Evolutionary conservation across 2,113 vertebrate genomes (phyloP), one percentile per base, ranked within the genome.

Genomic region (Oophaga pumilio): DNA sequence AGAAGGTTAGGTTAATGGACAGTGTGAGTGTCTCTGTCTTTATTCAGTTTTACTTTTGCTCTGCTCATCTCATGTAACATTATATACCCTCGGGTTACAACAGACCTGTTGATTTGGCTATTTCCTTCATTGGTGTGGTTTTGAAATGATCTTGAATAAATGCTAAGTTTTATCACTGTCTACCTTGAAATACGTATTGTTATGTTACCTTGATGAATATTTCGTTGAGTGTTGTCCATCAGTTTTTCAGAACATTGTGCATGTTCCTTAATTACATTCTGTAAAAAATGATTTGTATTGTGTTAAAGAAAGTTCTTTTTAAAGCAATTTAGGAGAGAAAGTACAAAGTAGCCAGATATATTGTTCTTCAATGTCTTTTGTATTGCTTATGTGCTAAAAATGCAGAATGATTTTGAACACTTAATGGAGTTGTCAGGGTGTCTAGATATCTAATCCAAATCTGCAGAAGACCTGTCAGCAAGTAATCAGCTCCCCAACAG

Each of bases 201-300:
- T 9, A 20, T 18, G 5, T 82, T 87, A 87, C 86, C 86, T 87
- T 81, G 62, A 60, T 87, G 28, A 49, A 14, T 24, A 49, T 33
- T 62, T 8, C 7, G 14, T 15, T 62, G 28, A 52, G 26, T 12
- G 57, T 64, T 50, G 24, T 68, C 20, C 26, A 17, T 8, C 26
- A 9, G 14, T 17, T 69, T 71, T 66, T 15, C 2, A 59, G 64
- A 80, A 56, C 49, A 53, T 13, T 82, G 18, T 50, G 20, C 28
- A 26, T 82, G 60, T 14, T 15, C 59, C 52, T 82, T 87, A 87
- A 87, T 62, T 15, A 81, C 15, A 74, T 62, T 82, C 86, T 87
- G 86, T 82, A 53, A 83, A 26, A 53, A 50, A 64, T 14, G 50
- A 8, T 62, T n/a, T 53, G 10, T 14, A 28, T 1, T 33, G 33